Evolutionary conservation across 2,113 vertebrate species (phyloP).

Genomic region (Malurus alboscapulatus): DNA sequence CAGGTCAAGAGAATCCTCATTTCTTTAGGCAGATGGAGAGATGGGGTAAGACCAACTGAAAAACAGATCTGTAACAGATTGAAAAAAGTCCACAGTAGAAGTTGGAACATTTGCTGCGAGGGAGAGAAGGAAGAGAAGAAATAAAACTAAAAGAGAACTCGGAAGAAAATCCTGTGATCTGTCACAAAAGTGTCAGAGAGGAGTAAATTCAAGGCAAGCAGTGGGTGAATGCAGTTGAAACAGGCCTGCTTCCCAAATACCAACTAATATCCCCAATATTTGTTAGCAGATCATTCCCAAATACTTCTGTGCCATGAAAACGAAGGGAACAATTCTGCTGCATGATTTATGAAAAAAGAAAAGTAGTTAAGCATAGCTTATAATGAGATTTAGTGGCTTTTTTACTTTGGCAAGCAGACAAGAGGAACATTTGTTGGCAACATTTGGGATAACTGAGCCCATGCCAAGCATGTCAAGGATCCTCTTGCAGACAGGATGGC

Average conservation of each 20-base stretch:
- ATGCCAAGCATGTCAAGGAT: conserved; percentile 61
- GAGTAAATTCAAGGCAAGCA: neutral
- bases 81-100: neutral
- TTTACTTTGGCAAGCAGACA: conserved; percentile 42
- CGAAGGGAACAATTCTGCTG: neutral
- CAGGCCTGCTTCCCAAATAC: neutral
- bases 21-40: neutral
- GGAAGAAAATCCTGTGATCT: neutral
- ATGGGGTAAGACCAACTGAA: neutral
- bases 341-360: neutral
- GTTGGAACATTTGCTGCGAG: neutral
- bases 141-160: neutral
- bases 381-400: neutral
- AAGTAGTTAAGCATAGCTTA: neutral
- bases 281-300: neutral
- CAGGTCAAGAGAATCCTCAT: neutral
- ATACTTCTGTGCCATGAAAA: neutral
- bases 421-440: conserved; percentile 58
- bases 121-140: neutral
- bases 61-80: neutral
- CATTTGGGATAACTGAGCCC: conserved; percentile 37
- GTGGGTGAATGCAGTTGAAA: neutral
- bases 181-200: neutral
- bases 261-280: neutral
- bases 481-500: conserved; percentile 35